phyloP scores from a whole-genome alignment of 2,797 vertebrate species.

The Enteromius argenteus region DNA sequence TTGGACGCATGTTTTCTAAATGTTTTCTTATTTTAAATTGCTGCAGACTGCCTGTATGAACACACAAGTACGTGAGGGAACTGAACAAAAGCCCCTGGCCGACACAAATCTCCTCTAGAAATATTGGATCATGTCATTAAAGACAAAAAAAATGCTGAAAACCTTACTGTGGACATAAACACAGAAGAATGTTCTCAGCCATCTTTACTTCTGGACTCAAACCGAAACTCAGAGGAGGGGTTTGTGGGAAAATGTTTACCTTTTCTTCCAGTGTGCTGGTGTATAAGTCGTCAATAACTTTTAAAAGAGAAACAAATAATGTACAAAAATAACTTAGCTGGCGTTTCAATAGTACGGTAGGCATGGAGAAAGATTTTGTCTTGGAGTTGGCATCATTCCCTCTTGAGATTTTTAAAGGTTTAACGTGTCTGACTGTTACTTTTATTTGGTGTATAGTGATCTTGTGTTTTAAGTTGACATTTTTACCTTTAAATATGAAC shows the following conservation, averaged over 20 bases:
- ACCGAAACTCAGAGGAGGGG: constrained; percentile 33
- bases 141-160: constrained; percentile 28
- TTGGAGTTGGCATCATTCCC: constrained; percentile 35
- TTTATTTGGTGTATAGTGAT: constrained; percentile 52
- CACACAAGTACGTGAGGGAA: constrained; percentile 44
- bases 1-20: constrained; percentile 64
- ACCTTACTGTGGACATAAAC: constrained; percentile 23
- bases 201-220: constrained; percentile 29
- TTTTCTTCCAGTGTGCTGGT: constrained; percentile 39
- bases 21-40: constrained; percentile 66
- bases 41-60: constrained; percentile 69
- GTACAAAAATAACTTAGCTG: constrained; percentile 29
- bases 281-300: neutral
- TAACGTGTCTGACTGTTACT: constrained; percentile 40
- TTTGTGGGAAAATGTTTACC: constrained; percentile 20
- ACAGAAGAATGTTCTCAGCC: neutral
- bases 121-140: constrained; percentile 43
- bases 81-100: constrained; percentile 12
- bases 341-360: constrained; percentile 18
- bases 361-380: constrained; percentile 3
- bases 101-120: constrained; percentile 32
- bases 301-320: constrained; percentile 20
- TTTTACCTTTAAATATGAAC: constrained; percentile 45
- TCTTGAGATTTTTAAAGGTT: constrained; percentile 43
- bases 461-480: constrained; percentile 42